Percentiles rank a stretch among this genome's conserved stretches.
Evolutionary conservation across 2,113 vertebrate species (phyloP).

Genomic region (Marmota flaviventris): DNA sequence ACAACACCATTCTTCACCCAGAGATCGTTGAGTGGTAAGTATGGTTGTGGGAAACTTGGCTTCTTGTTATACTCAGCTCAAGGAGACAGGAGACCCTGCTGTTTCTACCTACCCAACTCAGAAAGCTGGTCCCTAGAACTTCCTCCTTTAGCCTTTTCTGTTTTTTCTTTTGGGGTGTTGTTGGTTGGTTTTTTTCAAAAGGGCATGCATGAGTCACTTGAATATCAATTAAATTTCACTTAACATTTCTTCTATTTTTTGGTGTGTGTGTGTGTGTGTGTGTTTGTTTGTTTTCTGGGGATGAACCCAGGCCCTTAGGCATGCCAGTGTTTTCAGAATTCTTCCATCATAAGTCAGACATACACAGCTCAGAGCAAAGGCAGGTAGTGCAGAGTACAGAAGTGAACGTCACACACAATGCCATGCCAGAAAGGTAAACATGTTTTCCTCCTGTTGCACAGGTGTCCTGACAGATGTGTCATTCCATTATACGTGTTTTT

Average conservation of each 20-base stretch:
- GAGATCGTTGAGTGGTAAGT: constrained; percentile 97
- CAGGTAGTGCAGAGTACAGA: not conserved
- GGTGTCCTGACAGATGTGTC: not conserved
- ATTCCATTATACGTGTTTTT: rapidly evolving
- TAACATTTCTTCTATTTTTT: not conserved
- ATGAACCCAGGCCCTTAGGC: no score
- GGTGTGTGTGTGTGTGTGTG: not conserved
- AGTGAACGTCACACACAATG: not conserved
- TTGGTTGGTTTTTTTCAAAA: not conserved
- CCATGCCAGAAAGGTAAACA: not conserved
- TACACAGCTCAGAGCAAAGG: not conserved
- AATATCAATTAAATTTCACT: constrained; percentile 23
- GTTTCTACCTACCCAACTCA: not conserved
- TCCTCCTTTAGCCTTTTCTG: not conserved
- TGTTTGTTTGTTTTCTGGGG: no score
- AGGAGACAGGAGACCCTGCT: not conserved
- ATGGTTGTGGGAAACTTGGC: not conserved
- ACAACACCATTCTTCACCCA: constrained; percentile 94
- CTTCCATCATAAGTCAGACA: not conserved
- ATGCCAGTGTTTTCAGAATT: not conserved
- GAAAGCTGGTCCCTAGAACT: not conserved
- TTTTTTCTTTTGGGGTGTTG: not conserved
- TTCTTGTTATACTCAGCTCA: not conserved
- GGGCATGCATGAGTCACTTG: not conserved
- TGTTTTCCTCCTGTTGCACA: rapidly evolving